Evolutionary conservation across 2,113 vertebrate genomes (phyloP).

Genomic region (Atherinomorus stipes): DNA sequence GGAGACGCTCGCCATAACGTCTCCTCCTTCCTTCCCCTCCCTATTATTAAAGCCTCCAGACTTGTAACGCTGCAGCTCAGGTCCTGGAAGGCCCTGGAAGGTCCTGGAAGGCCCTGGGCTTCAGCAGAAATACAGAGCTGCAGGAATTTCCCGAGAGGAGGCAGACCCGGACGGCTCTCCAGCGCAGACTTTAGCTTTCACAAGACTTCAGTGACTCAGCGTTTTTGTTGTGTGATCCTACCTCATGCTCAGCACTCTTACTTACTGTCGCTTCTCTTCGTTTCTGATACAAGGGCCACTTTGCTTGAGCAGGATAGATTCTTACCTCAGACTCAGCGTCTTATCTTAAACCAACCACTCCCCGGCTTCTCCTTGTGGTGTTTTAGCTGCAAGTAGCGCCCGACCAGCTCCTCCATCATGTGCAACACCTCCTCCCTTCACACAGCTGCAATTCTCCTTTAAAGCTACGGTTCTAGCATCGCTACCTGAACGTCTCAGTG

Average conservation of each 20-base stretch:
- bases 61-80: not conserved
- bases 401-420: not conserved
- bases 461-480: not conserved
- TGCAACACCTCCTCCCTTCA: not conserved
- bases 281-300: not conserved
- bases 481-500: not conserved
- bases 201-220: conserved; percentile 24
- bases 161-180: not conserved
- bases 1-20: not conserved
- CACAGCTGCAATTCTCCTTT: not conserved
- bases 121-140: not conserved
- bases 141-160: not conserved
- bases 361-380: not conserved
- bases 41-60: conserved; percentile 2
- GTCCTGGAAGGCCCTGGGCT: not conserved
- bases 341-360: conserved; percentile 18
- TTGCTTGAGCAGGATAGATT: conserved; percentile 2
- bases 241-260: conserved; percentile 62
- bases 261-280: conserved; percentile 1
- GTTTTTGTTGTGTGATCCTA: conserved; percentile 58
- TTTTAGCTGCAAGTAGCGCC: conserved; percentile 15
- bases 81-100: too few species aligned
- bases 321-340: conserved; percentile 32
- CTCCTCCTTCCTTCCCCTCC: not conserved
- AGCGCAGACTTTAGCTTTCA: conserved; percentile 12